Base-by-base conservation (phyloP, 1,140 invertebrate genomes). In the Ips nitidus region DNA sequence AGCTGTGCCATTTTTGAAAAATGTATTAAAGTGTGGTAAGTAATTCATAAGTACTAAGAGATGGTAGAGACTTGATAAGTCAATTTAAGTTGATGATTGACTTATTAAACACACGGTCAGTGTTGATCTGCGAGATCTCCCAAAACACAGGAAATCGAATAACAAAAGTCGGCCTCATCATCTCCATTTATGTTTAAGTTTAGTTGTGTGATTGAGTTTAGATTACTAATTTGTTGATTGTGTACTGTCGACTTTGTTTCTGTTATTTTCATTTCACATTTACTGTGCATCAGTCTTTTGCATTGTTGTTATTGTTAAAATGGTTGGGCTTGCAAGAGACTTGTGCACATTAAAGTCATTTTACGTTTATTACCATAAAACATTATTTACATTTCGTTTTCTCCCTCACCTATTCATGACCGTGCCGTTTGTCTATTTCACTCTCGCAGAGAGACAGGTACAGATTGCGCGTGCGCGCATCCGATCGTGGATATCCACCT, bases 381-480 rank as follows among this genome's bases (percentile, higher is more conserved):
- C 45, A 50, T 8, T 50, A 50, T 39, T 78, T 80, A 73, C 75
- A 71, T 79, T 79, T 78, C 69, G 73, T 78, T 80, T 77, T 80
- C 75, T 79, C 78, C 75, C 76, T 77, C 75, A 73, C 74, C 74
- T 65, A 71, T 56, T 71, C 64, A 66, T 64, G 57, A 62, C 52
- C 68, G 64, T 70, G 71, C 58, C 63, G 70, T 73, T 64, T 70
- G 52, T 73, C 56, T 70, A 55, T 62, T 66, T 67, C 52, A 57
- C 63, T 65, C 61, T 73, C 72, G 57, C 88, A 97, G 94, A 90
- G 93, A 86, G 94, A 95, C 87, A 93, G 91, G 86, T 97, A 95
- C 87, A 91, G 91, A 81, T 89, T 97, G 84, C 91, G 90, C 85
- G 94, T 96, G 83, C 91, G 91, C 83, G 94, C 94, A 82, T 93